Conservation (phyloP, 2,113 vertebrate genomes). For the Takifugu flavidus region DNA sequence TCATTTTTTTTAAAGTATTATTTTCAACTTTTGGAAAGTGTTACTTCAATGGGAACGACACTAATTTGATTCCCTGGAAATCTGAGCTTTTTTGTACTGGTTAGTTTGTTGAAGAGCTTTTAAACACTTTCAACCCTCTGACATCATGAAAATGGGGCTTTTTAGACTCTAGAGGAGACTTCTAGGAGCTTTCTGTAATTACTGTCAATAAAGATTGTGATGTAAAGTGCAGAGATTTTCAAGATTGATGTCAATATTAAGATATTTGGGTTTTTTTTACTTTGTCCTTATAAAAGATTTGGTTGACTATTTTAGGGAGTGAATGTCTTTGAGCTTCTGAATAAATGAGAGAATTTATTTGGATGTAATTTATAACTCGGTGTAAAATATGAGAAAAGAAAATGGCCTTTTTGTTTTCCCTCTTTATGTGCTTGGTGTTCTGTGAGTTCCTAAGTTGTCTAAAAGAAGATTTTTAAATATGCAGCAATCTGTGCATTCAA, state of each 20-base stretch:
- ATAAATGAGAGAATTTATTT: slow-evolving; percentile 15
- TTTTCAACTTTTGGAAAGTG: background rate
- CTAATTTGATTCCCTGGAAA: too few relatives aligned
- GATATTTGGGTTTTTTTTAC: slow-evolving; percentile 13
- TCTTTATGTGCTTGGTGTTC: slow-evolving; percentile 49
- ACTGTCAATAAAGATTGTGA: slow-evolving; percentile 17
- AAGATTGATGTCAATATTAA: slow-evolving; percentile 50
- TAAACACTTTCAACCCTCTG: background rate
- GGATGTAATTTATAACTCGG: slow-evolving; percentile 38
- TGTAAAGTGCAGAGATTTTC: slow-evolving; percentile 23
- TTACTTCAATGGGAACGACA: too few relatives aligned
- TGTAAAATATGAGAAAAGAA: slow-evolving; percentile 24
- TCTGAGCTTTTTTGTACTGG: background rate
- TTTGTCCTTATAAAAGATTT: slow-evolving; percentile 3
- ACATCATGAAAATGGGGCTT: background rate
- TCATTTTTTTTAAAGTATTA: slow-evolving; percentile 20
- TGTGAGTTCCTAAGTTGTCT: slow-evolving; percentile 52
- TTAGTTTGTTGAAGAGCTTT: background rate
- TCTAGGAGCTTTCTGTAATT: slow-evolving; percentile 30
- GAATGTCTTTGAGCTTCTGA: slow-evolving; percentile 42
- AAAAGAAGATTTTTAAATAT: slow-evolving; percentile 8
- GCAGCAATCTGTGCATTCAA: slow-evolving; percentile 39
- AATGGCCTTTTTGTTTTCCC: slow-evolving; percentile 31
- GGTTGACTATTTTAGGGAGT: slow-evolving; percentile 40
- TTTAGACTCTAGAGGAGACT: slow-evolving; percentile 13